These are phyloP conservation scores for Tympanoctomys barrerae DNA, from an alignment of 2,797 vertebrate species.

Conservation along the genomic window DNA sequence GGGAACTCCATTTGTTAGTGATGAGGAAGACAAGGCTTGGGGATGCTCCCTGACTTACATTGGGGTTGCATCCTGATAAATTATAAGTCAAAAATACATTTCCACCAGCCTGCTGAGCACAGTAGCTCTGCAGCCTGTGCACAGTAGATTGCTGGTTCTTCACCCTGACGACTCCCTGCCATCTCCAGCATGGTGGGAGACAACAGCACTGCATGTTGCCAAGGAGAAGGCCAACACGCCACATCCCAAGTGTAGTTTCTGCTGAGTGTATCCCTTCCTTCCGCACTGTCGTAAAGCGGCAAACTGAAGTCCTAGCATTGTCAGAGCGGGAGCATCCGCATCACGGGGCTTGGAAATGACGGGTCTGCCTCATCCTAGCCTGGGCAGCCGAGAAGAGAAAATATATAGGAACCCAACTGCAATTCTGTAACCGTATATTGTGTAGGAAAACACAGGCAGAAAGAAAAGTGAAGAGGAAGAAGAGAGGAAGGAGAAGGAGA, in stretches of 20 bases:
- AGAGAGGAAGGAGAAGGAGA: neutral
- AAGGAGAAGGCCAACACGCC: neutral
- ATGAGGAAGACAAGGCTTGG: neutral
- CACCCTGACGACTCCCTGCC: neutral
- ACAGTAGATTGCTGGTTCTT: no score
- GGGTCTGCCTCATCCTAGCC: accelerated
- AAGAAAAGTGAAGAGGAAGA: neutral
- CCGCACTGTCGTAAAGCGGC: no score
- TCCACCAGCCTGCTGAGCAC: neutral
- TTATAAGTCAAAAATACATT: neutral
- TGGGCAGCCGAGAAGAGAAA: neutral
- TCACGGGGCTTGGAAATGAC: no score
- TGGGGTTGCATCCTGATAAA: no score
- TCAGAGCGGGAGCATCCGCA: neutral
- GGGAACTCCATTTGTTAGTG: neutral
- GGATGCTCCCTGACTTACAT: neutral
- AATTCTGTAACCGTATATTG: neutral
- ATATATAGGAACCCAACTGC: neutral
- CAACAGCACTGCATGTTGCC: neutral
- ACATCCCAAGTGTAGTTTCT: no score
- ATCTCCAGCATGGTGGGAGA: neutral
- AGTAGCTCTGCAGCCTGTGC: neutral
- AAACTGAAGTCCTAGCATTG: neutral
- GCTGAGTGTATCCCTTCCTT: neutral
- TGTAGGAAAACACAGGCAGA: neutral